Conservation (phyloP, 2,888 invertebrate genomes). For the Aproaerema taeniolella region DNA sequence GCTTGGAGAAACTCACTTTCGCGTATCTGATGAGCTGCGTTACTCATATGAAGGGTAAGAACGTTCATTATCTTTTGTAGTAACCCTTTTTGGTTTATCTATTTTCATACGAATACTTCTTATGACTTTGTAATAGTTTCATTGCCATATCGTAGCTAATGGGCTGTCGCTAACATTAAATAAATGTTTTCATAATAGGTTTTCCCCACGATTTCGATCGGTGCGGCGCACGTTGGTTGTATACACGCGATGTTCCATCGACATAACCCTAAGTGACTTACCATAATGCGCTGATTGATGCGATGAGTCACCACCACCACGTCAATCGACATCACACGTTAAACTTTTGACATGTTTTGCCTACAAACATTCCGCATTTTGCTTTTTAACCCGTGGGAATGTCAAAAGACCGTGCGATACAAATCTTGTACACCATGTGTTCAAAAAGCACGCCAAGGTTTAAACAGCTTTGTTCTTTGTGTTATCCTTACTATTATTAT, state of each 20-base stretch:
- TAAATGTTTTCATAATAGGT: slow-evolving; percentile 17
- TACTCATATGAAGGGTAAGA: slow-evolving; percentile 34
- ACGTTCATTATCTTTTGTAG: not conserved
- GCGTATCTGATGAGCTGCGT: slow-evolving; percentile 30
- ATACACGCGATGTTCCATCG: slow-evolving; percentile 37
- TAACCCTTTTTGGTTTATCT: not conserved
- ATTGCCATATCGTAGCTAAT: not conserved
- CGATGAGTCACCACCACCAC: slow-evolving; percentile 9
- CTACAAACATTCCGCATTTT: not conserved
- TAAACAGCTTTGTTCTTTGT: not conserved
- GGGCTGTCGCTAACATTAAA: slow-evolving; percentile 9
- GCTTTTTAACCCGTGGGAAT: no score
- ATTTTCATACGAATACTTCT: no score
- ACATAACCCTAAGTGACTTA: slow-evolving; percentile 11
- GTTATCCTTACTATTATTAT: not conserved
- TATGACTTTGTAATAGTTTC: not conserved
- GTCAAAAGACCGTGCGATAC: no score
- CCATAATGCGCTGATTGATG: slow-evolving; percentile 15
- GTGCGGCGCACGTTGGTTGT: slow-evolving; percentile 25
- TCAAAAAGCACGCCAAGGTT: no score
- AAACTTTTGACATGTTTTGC: not conserved
- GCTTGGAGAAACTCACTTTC: slow-evolving; percentile 21
- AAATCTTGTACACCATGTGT: no score
- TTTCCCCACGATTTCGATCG: slow-evolving; percentile 30
- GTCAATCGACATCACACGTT: not conserved